Evolutionary conservation across 1,140 invertebrate genomes (phyloP), one percentile per base, ranked within the genome.

Genomic region (Hylyphantes graminicola): DNA sequence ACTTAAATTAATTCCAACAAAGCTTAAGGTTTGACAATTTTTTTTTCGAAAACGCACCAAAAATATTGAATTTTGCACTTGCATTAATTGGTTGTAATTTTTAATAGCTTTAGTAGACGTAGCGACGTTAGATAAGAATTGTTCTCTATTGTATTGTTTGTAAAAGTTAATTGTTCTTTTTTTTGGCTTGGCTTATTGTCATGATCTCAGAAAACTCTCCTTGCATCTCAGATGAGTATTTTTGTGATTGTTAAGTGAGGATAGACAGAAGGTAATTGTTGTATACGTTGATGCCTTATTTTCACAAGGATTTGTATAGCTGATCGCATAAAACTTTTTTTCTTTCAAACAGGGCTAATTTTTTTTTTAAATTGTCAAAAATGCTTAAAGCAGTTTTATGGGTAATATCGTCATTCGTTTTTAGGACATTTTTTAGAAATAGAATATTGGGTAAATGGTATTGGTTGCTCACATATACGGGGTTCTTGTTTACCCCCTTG

Each of bases 221-320:
- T 74, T 74, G 19, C 54, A 74, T 53, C 72, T 74, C 57, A 74
- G 72, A 74, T 74, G 53, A 74, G 72, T 74, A 74, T 74, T 74
- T 74, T 74, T 74, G 72, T 74, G 54, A n/a, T 57, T 57, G 12
- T 7, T 57, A 73, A 55, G 17, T 15, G 21, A 50, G 4, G 53
- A 54, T 54, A 35, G 35, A 35, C 35, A 5, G 35, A n/a, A 35
- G 35, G 35, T 2, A 35, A 35, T 35, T 35, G 35, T 35, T 35
- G 5, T 35, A n/a, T 35, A 2, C 5, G 35, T 35, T 35, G 35
- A 35, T 35, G 35, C 35, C 35, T 35, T 35, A 35, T 35, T 35
- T 35, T 35, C 35, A 35, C 35, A 35, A 35, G 35, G 35, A 35
- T 2, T 35, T 2, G n/a, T n/a, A 35, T 35, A 35, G 35, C 35